Conservation (phyloP, 2,888 invertebrate genomes). For the Stictocephala bisonia region DNA sequence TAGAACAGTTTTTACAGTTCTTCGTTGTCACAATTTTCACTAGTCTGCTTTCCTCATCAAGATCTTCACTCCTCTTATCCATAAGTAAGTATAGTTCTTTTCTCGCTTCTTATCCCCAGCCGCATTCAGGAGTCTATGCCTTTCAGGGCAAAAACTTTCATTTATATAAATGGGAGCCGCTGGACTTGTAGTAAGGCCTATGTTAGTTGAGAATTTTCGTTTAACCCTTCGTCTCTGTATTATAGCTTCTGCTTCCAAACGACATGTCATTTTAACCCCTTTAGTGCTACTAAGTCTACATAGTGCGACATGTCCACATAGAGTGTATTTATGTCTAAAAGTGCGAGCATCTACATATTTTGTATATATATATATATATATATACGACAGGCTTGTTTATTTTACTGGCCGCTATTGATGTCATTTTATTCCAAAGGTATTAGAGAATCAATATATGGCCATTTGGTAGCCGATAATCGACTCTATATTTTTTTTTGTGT, state of each 20-base stretch:
- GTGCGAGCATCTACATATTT: no score
- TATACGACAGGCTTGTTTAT: no score
- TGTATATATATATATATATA: no score
- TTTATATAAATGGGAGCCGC: slow-evolving; percentile 16
- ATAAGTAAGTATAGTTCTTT: slow-evolving; percentile 30
- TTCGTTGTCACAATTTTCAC: not conserved
- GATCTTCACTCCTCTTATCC: slow-evolving; percentile 35
- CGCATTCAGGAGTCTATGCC: not conserved
- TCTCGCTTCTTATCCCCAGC: not conserved
- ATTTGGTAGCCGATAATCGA: no score
- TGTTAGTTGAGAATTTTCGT: not conserved
- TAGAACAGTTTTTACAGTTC: slow-evolving; percentile 14
- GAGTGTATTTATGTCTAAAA: no score
- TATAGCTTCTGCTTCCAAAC: not conserved
- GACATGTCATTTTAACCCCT: not conserved
- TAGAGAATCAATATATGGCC: no score
- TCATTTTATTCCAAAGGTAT: no score
- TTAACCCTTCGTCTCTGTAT: not conserved
- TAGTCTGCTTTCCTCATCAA: slow-evolving; percentile 34
- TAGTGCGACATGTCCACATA: no score
- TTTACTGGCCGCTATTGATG: no score
- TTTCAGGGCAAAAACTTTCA: slow-evolving; percentile 12
- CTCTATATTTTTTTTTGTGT: no score
- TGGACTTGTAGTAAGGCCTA: not conserved
- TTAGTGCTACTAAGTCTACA: no score